phyloP scores from a whole-genome alignment of 2,113 vertebrate genomes.

The Thymallus thymallus region DNA sequence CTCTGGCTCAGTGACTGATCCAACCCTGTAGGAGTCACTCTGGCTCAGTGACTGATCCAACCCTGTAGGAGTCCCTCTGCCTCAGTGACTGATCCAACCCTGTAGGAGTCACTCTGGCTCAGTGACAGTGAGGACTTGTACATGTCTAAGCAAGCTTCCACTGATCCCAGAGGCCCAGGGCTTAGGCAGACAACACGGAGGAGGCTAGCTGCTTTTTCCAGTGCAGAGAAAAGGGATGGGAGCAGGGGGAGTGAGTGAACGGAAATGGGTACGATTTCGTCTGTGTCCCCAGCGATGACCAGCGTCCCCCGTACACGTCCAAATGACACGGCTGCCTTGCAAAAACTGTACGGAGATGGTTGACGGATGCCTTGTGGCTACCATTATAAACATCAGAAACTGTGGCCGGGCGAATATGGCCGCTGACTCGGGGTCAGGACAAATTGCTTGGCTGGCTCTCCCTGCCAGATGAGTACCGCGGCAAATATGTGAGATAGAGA shows the following conservation, averaged over 20 bases:
- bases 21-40: too few relatives aligned
- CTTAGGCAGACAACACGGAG: conserved; percentile 15
- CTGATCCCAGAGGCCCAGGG: neutral
- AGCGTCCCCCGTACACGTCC: conserved; percentile 1
- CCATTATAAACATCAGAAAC: conserved; percentile 55
- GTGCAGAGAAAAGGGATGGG: neutral
- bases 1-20: too few relatives aligned
- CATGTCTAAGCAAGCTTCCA: neutral
- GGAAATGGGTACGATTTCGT: conserved; percentile 34
- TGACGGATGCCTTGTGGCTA: conserved; percentile 37
- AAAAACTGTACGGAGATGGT: conserved; percentile 35
- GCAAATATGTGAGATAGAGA: conserved; percentile 8
- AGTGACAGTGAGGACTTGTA: neutral
- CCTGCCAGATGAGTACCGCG: conserved; percentile 48
- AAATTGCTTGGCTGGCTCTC: conserved; percentile 48
- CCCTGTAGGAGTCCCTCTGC: too few relatives aligned
- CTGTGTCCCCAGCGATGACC: conserved; percentile 30
- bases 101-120: too few relatives aligned
- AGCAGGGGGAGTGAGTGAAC: conserved; percentile 19
- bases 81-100: too few relatives aligned
- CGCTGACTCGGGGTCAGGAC: conserved; percentile 49
- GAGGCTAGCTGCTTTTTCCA: conserved; percentile 24
- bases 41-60: too few relatives aligned
- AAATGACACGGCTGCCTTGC: conserved; percentile 39
- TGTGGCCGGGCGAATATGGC: conserved; percentile 40